phyloP scores from a whole-genome alignment of 2,113 vertebrate genomes.

The Mastomys coucha region DNA sequence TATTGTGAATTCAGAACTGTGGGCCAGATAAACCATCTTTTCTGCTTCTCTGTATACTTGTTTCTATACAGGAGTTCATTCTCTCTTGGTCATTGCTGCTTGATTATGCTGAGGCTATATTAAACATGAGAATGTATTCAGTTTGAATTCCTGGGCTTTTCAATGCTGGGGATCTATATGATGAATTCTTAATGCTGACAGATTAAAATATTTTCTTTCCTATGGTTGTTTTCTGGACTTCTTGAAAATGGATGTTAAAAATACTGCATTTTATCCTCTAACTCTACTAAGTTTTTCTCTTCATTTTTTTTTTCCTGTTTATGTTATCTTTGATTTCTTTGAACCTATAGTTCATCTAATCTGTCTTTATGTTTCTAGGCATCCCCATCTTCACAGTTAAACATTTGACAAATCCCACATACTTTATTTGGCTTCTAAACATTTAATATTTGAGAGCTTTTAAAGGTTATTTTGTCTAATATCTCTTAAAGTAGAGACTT shows the following conservation, averaged over 20 bases:
- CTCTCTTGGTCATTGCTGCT: not conserved
- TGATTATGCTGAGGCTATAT: not conserved
- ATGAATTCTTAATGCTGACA: not conserved
- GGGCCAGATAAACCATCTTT: not conserved
- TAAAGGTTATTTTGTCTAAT: conserved; percentile 5
- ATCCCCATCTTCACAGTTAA: not conserved
- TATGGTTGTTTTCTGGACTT: conserved; percentile 20
- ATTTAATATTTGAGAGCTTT: conserved; percentile 4
- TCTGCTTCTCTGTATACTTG: not conserved
- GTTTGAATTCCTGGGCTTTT: not conserved
- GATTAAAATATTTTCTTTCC: not conserved
- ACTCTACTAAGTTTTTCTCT: not conserved
- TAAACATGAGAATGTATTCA: not conserved
- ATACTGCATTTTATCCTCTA: not conserved
- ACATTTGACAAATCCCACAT: not conserved
- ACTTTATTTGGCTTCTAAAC: conserved; percentile 33
- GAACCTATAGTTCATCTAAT: not conserved
- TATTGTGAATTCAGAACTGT: not conserved
- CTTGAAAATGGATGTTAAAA: not conserved
- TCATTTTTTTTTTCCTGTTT: not conserved
- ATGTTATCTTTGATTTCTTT: not conserved
- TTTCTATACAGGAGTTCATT: not conserved
- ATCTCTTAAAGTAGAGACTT: conserved; percentile 1
- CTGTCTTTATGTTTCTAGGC: not conserved
- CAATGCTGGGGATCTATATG: not conserved